Base-by-base conservation (phyloP, 2,888 invertebrate species). In the Tipula vernalis region DNA sequence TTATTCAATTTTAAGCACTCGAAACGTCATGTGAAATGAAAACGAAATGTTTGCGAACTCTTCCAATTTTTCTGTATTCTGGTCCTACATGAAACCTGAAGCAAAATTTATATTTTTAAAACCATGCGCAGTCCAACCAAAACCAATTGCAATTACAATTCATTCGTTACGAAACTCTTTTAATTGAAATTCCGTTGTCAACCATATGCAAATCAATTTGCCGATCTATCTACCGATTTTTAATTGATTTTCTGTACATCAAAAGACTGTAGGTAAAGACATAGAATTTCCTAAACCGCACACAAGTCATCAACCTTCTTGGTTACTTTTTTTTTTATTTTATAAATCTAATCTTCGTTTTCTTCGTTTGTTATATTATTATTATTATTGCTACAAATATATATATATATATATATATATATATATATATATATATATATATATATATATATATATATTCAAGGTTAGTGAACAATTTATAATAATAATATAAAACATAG, bases 381-480 rank as follows among this genome's bases (percentile, higher is more conserved):
- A 15, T 51, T 47, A 71, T 71, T 71, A 71, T 28, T 71, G 71
- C 71, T 28, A 71, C 71, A 71, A 71, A 71, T 71, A 71, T 57
- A n/a, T 51, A 28, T 28, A 28, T 28, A 28, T 2, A 57, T 57
- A 57, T 57, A 10, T 71, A 28, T 71, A 28, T 2, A 57, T 57
- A 57, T 57, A 10, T 71, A 28, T 71, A n/a, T n/a, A 71, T 71
- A 71, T 57, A n/a, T 51, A 28, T 28, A 28, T 28, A 71, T 71
- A 71, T 57, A n/a, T 51, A 28, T 28, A 28, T 28, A 28, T 2
- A 57, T 57, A 57, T 57, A 10, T 71, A 28, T 71, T 71, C 71
- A 71, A 71, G 71, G 71, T 71, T 71, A 71, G 71, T 71, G 71
- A 71, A 71, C 71, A 71, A 71, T 71, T 71, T 71, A 71, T 71